These are phyloP conservation scores for Arion vulgaris DNA, from an alignment of 1,140 invertebrate genomes.

Conservation along the genomic window DNA sequence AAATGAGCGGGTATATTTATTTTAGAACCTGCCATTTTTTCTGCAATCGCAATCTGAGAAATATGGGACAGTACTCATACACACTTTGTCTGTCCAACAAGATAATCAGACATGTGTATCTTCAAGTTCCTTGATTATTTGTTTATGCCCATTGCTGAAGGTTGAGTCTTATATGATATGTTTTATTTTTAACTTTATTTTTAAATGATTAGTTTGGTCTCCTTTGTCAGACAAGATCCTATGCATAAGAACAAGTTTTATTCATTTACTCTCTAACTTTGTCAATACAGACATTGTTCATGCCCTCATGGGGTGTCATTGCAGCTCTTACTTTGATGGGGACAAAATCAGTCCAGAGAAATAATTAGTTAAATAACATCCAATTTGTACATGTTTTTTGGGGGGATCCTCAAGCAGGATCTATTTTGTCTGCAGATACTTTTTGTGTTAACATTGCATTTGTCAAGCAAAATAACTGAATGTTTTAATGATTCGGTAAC, in stretches of 20 bases:
- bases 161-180: background rate
- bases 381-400: slow-evolving; percentile 13
- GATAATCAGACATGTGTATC: too few species aligned
- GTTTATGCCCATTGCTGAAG: background rate
- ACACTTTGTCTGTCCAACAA: too few species aligned
- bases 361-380: background rate
- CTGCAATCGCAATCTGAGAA: too few species aligned
- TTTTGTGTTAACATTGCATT: background rate
- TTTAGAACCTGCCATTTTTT: too few species aligned
- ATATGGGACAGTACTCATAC: too few species aligned
- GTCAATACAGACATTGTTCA: background rate
- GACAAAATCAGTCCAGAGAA: background rate
- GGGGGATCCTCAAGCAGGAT: background rate
- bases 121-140: background rate
- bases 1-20: too few species aligned
- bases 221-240: background rate
- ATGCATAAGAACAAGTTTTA: slow-evolving; percentile 24
- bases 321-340: background rate
- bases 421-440: background rate
- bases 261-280: background rate
- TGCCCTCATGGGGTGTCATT: background rate
- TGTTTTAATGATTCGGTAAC: background rate
- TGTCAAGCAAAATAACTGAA: background rate
- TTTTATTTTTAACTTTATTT: background rate
- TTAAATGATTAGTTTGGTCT: too few species aligned